Percentiles rank a stretch among this genome's conserved stretches.
These are phyloP conservation scores for Sminthurinus aureus DNA, from an alignment of 2,888 invertebrate genomes.

Conservation along the genomic window DNA sequence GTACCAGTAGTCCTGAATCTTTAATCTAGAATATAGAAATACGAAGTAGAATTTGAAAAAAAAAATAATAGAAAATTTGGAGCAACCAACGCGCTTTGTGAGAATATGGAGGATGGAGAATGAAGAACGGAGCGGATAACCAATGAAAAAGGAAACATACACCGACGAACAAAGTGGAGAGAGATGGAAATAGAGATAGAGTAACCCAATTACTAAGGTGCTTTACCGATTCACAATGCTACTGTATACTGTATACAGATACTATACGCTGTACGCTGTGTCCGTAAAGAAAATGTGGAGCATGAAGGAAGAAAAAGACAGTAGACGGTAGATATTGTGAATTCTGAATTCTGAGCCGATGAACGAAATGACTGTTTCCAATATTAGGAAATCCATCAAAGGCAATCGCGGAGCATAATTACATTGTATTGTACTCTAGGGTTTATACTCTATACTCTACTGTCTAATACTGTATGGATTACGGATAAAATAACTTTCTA, in stretches of 20 bases:
- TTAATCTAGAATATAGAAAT: too few relatives aligned
- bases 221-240: background rate
- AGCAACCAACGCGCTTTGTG: too few relatives aligned
- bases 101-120: too few relatives aligned
- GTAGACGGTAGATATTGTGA: background rate
- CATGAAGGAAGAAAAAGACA: background rate
- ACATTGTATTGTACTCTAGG: background rate
- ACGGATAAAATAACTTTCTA: background rate
- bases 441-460: background rate
- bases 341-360: too few relatives aligned
- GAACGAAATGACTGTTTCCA: too few relatives aligned
- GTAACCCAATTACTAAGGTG: conserved; percentile 26
- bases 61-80: too few relatives aligned
- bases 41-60: too few relatives aligned
- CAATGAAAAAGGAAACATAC: background rate
- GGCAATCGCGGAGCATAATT: background rate
- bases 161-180: background rate
- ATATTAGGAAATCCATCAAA: background rate
- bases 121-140: too few relatives aligned
- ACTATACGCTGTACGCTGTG: background rate
- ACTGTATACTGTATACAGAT: background rate
- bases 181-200: background rate
- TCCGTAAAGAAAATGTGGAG: background rate
- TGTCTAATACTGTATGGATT: background rate
- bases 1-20: too few relatives aligned